Base-by-base conservation (phyloP, 2,797 vertebrate genomes). In the Hirundo rustica region DNA sequence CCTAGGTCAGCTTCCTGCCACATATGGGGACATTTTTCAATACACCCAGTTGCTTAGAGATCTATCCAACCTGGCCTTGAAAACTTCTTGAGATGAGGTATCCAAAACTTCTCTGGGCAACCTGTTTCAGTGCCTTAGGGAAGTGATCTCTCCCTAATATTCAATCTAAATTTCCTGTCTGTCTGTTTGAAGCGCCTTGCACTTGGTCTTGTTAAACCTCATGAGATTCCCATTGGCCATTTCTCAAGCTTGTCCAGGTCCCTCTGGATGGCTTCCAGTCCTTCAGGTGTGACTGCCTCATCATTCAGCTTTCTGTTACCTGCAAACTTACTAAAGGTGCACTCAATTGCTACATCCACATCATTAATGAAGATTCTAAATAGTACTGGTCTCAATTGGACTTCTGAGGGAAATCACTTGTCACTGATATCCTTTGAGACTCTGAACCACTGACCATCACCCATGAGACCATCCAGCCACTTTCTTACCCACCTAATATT, bases 21-120 rank as follows among this genome's bases (percentile, higher is more conserved):
- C 0, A 1, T 13, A 34, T 0, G 1, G 12, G 12, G 34, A 12
- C 7, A 40, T 21, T 36, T 66, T 53, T 47, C n/a, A 34, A 47
- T 22, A 5, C 2, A 12, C 5, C 17, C 16, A 8, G 7, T 58
- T 54, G 4, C 47, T 80, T n/a, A 54, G 68, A 73, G 10, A 14
- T n/a, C n/a, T 25, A 34, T 47, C 11, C 38, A 60, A 4, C 11
- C 4, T 22, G 40, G 7, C 16, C 40, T 88, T 47, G 21, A 53
- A 12, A 18, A 27, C 21, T 80, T 66, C 53, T 25, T 38, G 16
- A 23, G n/a, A 51, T 38, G 7, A n/a, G 9, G 4, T 16, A 29
- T 17, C 27, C 19, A 38, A 27, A 57, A 38, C 11, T 25, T 45
- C 51, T 58, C 51, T 51, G 27, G 6, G 4, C 19, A 64, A 32